Conservation (phyloP, 37 sponge, comb jelly and placozoan genomes). For the Haliclona indistincta region DNA sequence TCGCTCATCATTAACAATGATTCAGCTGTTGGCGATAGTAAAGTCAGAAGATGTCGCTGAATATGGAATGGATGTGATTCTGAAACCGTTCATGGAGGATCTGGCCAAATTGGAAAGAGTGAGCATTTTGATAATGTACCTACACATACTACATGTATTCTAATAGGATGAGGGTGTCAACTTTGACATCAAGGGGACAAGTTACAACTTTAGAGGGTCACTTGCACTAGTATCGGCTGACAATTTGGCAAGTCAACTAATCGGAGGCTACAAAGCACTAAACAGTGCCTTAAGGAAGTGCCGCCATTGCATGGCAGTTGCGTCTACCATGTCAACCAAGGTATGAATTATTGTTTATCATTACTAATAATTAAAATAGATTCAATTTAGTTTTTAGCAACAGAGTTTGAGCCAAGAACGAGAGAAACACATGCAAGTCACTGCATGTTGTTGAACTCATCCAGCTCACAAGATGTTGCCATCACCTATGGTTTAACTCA, state of each 20-base stretch:
- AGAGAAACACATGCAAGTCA: conserved; percentile 30
- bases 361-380: neutral
- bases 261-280: conserved; percentile 59
- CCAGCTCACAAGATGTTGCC: conserved; percentile 57
- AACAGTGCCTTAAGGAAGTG: conserved; percentile 46
- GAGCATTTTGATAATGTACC: neutral
- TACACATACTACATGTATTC: neutral
- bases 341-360: neutral
- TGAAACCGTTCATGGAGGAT: conserved; percentile 38
- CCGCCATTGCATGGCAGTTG: conserved; percentile 51
- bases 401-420: conserved; percentile 30
- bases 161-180: conserved; percentile 32
- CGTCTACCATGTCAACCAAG: conserved; percentile 41
- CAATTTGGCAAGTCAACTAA: conserved; percentile 29
- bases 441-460: conserved; percentile 41
- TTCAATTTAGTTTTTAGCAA: conserved; percentile 26
- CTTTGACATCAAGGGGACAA: conserved; percentile 13
- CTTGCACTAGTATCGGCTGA: conserved; percentile 49
- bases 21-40: conserved; percentile 37
- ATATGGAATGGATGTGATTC: conserved; percentile 34
- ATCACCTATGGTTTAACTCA: conserved; percentile 54
- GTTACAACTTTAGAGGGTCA: conserved; percentile 30
- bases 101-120: conserved; percentile 36
- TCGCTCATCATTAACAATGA: conserved; percentile 27
- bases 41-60: conserved; percentile 5